These are phyloP conservation scores for Corticium candelabrum DNA, from an alignment of 37 sponge, comb jelly and placozoan genomes.

Conservation along the genomic window DNA sequence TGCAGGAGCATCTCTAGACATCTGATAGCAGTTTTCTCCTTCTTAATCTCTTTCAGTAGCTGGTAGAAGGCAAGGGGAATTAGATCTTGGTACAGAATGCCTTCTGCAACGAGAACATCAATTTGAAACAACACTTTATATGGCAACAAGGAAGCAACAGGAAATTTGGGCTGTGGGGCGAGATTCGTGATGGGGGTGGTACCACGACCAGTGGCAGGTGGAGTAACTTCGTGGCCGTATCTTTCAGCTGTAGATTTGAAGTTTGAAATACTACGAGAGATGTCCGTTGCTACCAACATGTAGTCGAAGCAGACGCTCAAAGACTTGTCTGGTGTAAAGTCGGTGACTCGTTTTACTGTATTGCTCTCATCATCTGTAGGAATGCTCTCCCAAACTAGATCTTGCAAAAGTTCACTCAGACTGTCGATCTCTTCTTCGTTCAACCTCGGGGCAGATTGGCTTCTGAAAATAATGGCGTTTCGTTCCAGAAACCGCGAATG, in stretches of 20 bases:
- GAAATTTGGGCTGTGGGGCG: neutral
- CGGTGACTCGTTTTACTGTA: neutral
- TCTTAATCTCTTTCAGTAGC: neutral
- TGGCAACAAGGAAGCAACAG: neutral
- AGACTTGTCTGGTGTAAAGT: neutral
- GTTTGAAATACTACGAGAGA: neutral
- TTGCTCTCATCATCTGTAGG: neutral
- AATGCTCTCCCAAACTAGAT: neutral
- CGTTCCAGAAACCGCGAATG: neutral
- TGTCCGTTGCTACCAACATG: neutral
- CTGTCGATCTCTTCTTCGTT: neutral
- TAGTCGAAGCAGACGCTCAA: neutral
- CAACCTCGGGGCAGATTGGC: neutral
- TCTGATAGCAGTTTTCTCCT: neutral
- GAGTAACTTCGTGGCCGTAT: neutral
- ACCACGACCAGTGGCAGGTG: no score
- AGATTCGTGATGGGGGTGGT: no score
- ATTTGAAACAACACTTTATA: neutral
- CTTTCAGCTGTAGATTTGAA: neutral
- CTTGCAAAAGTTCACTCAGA: neutral
- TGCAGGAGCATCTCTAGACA: neutral
- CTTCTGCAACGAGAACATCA: neutral
- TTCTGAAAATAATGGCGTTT: neutral
- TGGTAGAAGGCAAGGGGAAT: neutral
- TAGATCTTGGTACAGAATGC: slow-evolving; percentile 2